Conservation (phyloP, 2,113 vertebrate genomes). For the Callocephalon fimbriatum region DNA sequence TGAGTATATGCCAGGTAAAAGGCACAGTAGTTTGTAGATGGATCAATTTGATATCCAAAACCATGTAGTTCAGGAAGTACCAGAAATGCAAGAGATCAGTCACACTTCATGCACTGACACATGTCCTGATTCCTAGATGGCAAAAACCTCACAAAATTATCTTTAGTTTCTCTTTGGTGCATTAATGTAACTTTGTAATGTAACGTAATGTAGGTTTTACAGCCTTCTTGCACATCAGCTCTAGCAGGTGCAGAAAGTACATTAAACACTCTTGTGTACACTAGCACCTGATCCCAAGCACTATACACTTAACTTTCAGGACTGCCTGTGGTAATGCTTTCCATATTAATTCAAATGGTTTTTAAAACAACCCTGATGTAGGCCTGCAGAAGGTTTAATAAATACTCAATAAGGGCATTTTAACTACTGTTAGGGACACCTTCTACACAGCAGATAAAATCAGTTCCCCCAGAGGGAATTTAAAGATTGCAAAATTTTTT, state of each 20-base stretch:
- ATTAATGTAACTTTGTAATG: background rate
- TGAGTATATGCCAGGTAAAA: background rate
- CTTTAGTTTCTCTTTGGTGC: background rate
- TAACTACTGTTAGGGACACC: background rate
- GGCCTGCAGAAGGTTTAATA: background rate
- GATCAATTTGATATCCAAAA: background rate
- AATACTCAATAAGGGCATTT: background rate
- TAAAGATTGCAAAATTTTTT: background rate
- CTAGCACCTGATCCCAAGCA: background rate
- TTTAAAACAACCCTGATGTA: background rate
- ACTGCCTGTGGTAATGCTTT: background rate
- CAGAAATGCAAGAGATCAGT: background rate
- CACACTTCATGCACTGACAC: background rate
- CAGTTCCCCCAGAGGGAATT: background rate
- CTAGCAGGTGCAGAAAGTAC: background rate
- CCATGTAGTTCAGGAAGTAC: background rate
- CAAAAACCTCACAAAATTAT: background rate
- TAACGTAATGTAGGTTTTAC: background rate
- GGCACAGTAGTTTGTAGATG: background rate
- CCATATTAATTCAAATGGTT: background rate
- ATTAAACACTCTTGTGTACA: background rate
- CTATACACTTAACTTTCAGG: background rate
- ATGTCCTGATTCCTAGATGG: background rate
- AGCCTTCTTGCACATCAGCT: background rate
- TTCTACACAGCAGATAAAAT: background rate